A percentile compares a stretch with the other conserved stretches of the same genome.
Evolutionary conservation across 2,113 vertebrate genomes (phyloP).

Genomic region (Tylochromis polylepis): DNA sequence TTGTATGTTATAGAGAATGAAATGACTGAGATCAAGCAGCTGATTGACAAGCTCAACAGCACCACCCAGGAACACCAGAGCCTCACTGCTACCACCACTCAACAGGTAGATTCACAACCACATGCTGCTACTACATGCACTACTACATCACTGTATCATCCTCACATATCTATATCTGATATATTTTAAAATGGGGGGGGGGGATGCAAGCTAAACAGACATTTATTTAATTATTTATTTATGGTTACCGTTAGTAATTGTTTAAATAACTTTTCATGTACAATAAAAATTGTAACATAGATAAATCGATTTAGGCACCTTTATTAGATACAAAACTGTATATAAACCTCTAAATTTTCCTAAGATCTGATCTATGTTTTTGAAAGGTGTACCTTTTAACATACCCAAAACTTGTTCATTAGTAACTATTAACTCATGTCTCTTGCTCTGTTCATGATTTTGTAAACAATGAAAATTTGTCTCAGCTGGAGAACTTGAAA

Average conservation of each 20-base stretch:
- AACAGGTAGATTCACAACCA: slow-evolving; percentile 33
- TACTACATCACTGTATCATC: neutral
- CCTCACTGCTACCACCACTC: neutral
- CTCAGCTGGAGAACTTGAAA: slow-evolving; percentile 42
- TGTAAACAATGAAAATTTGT: neutral
- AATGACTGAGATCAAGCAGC: no score
- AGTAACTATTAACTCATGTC: no score
- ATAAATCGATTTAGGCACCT: neutral
- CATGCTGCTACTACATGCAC: neutral
- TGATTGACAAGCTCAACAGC: no score
- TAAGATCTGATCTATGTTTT: no score
- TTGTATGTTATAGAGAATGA: no score
- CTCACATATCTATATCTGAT: neutral
- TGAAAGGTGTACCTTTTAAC: no score
- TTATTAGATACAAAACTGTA: neutral
- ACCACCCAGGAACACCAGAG: slow-evolving; percentile 1
- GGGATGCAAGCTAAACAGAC: neutral
- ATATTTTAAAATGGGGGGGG: accelerated
- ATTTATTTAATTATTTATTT: neutral
- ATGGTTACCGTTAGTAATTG: neutral
- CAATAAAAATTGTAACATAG: accelerated
- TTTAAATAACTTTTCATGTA: neutral
- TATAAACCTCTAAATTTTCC: no score
- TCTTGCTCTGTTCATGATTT: no score
- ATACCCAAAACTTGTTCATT: no score